phyloP scores from a whole-genome alignment of 2,888 invertebrate genomes.

The Hydroisotoma schaefferi region DNA sequence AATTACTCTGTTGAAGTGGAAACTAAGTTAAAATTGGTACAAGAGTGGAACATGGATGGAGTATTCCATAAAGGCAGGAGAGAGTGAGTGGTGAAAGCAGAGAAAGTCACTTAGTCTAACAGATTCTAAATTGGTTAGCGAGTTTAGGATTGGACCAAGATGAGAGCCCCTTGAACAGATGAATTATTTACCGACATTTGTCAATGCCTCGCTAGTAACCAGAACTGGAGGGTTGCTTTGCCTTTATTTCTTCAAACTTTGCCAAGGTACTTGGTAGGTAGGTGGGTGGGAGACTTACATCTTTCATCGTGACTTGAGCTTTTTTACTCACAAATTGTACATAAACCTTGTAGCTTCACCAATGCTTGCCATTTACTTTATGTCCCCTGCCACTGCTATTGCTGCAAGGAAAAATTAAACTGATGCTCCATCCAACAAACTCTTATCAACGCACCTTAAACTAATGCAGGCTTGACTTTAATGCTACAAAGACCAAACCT shows the following conservation, averaged over 20 bases:
- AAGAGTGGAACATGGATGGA: slow-evolving; percentile 9
- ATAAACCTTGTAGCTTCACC: too few species aligned
- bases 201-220: too few species aligned
- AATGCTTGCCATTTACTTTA: too few species aligned
- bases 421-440: too few species aligned
- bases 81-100: slow-evolving; percentile 26
- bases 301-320: slow-evolving; percentile 12
- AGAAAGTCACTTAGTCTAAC: slow-evolving; percentile 42
- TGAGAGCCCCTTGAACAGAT: slow-evolving; percentile 38
- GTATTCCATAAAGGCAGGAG: slow-evolving; percentile 12
- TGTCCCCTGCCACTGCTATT: too few species aligned
- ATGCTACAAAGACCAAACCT: too few species aligned
- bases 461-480: too few species aligned
- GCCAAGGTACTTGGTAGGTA: neutral
- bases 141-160: slow-evolving; percentile 40
- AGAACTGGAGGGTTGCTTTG: too few species aligned
- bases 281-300: slow-evolving; percentile 6
- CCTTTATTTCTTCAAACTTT: too few species aligned
- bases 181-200: slow-evolving; percentile 43
- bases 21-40: neutral
- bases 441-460: too few species aligned
- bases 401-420: too few species aligned
- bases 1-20: too few species aligned
- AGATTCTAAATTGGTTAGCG: slow-evolving; percentile 44
- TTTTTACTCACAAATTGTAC: slow-evolving; percentile 5